These are phyloP conservation scores for Platypus cylindrus DNA, from an alignment of 2,888 invertebrate genomes.

Conservation along the genomic window DNA sequence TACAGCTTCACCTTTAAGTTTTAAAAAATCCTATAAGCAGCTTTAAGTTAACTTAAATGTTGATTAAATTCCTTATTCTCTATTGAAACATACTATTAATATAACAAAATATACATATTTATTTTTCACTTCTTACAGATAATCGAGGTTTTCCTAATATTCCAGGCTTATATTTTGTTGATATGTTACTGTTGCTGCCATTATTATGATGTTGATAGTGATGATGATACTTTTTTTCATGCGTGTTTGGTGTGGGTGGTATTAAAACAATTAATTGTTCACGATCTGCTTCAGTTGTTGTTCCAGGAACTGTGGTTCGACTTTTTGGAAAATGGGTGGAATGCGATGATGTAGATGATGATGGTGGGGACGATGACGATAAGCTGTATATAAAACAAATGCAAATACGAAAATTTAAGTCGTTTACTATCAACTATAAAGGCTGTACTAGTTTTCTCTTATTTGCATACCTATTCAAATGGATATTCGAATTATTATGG, in stretches of 20 bases:
- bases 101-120: too few relatives aligned
- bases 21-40: too few relatives aligned
- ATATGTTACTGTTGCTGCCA: too few relatives aligned
- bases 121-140: conserved; percentile 46
- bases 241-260: conserved; percentile 35
- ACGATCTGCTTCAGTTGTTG: conserved; percentile 21
- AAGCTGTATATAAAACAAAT: too few relatives aligned
- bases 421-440: too few relatives aligned
- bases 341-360: not conserved
- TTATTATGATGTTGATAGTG: too few relatives aligned
- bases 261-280: conserved; percentile 44
- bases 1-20: too few relatives aligned
- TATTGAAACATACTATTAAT: too few relatives aligned
- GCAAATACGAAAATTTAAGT: too few relatives aligned
- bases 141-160: conserved; percentile 41
- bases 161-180: conserved; percentile 19
- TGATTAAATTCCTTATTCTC: too few relatives aligned
- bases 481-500: conserved; percentile 49
- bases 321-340: conserved; percentile 4
- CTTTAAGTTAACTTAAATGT: too few relatives aligned
- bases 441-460: not conserved
- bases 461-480: conserved; percentile 35
- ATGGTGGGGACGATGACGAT: not conserved
- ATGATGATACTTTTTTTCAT: conserved; percentile 6
- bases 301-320: conserved; percentile 6